Evolutionary conservation across 1,140 invertebrate genomes (phyloP).

Genomic region (Bombus fervidus): DNA sequence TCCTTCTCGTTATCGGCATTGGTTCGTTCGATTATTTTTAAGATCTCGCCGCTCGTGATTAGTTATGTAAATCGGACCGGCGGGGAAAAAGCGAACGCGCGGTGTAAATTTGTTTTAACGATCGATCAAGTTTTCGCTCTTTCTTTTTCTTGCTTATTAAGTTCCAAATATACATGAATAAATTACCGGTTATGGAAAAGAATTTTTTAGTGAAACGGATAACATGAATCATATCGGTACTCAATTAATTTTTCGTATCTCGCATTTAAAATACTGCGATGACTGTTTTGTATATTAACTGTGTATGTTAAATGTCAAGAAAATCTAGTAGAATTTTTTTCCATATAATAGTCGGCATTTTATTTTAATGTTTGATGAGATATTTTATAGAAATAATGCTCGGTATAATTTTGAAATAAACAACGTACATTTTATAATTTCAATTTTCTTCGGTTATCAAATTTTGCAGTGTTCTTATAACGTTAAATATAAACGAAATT

Average conservation of each 20-base stretch:
- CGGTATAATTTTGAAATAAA: not conserved
- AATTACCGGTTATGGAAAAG: not conserved
- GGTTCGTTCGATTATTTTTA: conserved; percentile 1
- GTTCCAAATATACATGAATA: not conserved
- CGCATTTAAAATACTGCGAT: not conserved
- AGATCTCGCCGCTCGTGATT: not conserved
- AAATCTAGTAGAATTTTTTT: not conserved
- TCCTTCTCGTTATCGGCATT: not conserved
- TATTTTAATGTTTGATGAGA: not conserved
- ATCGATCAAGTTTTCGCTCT: not conserved
- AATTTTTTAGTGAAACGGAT: not conserved
- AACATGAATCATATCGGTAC: not conserved
- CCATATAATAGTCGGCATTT: not conserved
- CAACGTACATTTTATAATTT: not conserved
- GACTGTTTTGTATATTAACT: not conserved
- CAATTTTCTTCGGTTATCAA: not conserved
- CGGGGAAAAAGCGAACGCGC: not conserved
- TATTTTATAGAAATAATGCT: not conserved
- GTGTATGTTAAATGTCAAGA: not conserved
- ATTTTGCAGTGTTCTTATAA: too few relatives aligned
- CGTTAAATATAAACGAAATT: too few relatives aligned
- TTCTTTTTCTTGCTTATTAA: too few relatives aligned
- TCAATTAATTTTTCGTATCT: not conserved
- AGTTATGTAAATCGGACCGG: not conserved
- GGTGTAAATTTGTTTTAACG: not conserved